These are phyloP conservation scores for Neodiprion virginianus DNA, from an alignment of 1,140 invertebrate genomes.

Conservation along the genomic window DNA sequence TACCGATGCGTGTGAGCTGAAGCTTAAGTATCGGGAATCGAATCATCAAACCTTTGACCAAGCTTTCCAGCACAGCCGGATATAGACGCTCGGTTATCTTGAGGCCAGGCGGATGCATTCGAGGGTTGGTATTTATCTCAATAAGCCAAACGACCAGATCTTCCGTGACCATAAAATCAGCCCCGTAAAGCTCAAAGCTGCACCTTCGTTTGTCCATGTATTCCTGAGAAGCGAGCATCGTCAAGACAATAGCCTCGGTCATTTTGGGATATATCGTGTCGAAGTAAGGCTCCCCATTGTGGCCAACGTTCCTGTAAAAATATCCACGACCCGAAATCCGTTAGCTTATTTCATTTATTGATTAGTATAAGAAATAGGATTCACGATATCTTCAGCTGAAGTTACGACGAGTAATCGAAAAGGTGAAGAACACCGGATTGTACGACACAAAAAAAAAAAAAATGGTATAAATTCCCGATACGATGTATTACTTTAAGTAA, in stretches of 20 bases:
- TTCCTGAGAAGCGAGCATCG: slow-evolving; percentile 81
- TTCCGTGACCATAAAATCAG: slow-evolving; percentile 89
- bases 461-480: too few relatives aligned
- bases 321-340: not conserved
- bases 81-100: slow-evolving; percentile 84
- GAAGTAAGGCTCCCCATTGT: slow-evolving; percentile 64
- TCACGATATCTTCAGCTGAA: slow-evolving; percentile 27
- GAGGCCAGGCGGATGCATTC: slow-evolving; percentile 79
- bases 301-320: slow-evolving; percentile 29
- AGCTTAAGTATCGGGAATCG: slow-evolving; percentile 20
- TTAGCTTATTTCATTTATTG: not conserved
- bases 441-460: too few relatives aligned
- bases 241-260: slow-evolving; percentile 81
- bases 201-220: slow-evolving; percentile 77
- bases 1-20: too few relatives aligned
- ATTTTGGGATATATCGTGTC: slow-evolving; percentile 84
- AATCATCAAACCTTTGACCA: slow-evolving; percentile 77
- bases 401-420: slow-evolving; percentile 7
- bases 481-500: slow-evolving; percentile 65
- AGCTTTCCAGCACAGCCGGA: slow-evolving; percentile 80
- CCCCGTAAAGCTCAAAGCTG: slow-evolving; percentile 90
- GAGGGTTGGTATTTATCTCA: slow-evolving; percentile 92
- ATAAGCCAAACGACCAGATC: slow-evolving; percentile 89
- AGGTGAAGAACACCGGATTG: not conserved
- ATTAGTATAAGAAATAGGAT: slow-evolving; percentile 39